Percentiles rank a stretch among this genome's conserved stretches.
Evolutionary conservation across 2,797 vertebrate genomes (phyloP).

Genomic region (Mareca penelope): DNA sequence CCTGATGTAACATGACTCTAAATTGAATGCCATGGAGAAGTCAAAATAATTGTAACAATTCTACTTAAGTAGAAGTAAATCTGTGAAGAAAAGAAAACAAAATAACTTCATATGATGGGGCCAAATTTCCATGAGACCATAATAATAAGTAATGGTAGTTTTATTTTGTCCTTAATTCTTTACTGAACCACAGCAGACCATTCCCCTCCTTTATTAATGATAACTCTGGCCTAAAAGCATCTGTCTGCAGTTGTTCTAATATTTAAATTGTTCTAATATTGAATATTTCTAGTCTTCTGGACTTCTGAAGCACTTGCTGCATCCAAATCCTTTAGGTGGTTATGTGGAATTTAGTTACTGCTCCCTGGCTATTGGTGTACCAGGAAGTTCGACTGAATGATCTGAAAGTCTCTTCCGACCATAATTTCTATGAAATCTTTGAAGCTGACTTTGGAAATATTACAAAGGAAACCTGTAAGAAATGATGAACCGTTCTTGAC

Average conservation of each 20-base stretch:
- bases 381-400: background rate
- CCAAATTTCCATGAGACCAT: background rate
- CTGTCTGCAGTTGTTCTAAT: background rate
- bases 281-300: conserved; percentile 7
- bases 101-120: background rate
- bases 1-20: background rate
- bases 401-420: background rate
- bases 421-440: conserved; percentile 48
- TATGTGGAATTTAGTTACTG: conserved; percentile 3
- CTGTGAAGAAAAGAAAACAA: background rate
- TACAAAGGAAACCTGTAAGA: conserved; percentile 33
- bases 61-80: background rate
- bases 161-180: background rate
- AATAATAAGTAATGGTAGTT: background rate
- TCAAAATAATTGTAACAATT: background rate
- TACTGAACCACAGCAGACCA: background rate
- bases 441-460: conserved; percentile 42
- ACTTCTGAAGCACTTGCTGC: background rate
- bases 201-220: background rate
- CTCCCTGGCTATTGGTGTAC: conserved; percentile 23
- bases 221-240: background rate
- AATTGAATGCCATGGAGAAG: background rate
- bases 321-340: conserved; percentile 28
- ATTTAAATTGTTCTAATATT: background rate
- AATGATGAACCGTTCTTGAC: background rate